Percentiles rank a stretch among this genome's conserved stretches.
These are phyloP conservation scores for Mastigias papua DNA, from an alignment of 30 jellyfish, hydroid and myxozoan genomes.

Conservation along the genomic window DNA sequence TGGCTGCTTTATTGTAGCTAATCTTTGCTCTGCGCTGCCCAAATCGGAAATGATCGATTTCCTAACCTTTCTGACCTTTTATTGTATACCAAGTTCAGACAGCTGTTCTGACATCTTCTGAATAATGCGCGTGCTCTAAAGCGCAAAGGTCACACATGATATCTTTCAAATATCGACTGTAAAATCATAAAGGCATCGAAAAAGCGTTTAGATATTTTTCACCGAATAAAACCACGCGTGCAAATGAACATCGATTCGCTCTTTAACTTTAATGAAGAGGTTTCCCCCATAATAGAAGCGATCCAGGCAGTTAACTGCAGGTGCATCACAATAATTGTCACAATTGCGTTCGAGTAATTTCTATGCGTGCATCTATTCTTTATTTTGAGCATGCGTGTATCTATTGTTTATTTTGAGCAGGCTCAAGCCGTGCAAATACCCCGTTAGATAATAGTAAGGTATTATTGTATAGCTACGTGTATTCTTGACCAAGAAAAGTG, in stretches of 20 bases:
- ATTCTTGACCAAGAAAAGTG: no score
- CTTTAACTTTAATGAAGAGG: background rate
- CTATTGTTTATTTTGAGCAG: no score
- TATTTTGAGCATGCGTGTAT: no score
- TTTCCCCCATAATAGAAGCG: background rate
- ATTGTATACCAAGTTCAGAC: constrained; percentile 5
- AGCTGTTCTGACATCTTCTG: constrained; percentile 16
- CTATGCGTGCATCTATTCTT: background rate
- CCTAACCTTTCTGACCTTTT: background rate
- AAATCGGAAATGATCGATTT: background rate
- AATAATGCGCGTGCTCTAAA: background rate
- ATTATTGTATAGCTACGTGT: no score
- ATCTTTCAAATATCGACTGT: background rate
- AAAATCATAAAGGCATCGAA: background rate
- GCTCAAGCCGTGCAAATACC: no score
- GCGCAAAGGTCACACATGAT: constrained; percentile 10
- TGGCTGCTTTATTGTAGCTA: no score
- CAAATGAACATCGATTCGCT: background rate
- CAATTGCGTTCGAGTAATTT: no score
- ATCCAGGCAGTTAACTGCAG: no score
- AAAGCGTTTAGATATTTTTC: background rate
- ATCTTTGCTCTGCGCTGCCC: background rate
- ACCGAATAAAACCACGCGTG: background rate
- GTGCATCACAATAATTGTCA: no score
- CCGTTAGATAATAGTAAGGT: no score